These are phyloP conservation scores for Falco berigora DNA, from an alignment of 2,797 vertebrate species.

Conservation along the genomic window DNA sequence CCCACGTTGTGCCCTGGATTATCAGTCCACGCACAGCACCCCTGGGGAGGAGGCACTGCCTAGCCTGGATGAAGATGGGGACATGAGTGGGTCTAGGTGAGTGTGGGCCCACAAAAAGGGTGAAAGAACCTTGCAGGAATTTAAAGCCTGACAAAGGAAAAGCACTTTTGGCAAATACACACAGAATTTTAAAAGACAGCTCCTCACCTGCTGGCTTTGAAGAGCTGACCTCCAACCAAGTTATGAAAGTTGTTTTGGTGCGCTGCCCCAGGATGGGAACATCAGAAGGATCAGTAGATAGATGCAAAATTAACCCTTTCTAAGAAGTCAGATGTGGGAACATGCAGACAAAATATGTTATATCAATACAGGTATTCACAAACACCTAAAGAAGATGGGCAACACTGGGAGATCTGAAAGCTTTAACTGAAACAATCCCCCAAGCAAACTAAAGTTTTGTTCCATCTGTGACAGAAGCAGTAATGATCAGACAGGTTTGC, in stretches of 20 bases:
- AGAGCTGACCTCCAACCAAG: neutral
- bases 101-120: neutral
- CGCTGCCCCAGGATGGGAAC: neutral
- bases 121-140: neutral
- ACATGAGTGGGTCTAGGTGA: neutral
- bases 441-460: neutral
- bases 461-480: neutral
- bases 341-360: neutral
- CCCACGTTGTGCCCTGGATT: accelerated
- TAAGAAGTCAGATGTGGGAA: neutral
- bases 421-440: neutral
- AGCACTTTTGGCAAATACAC: neutral
- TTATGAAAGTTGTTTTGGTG: neutral
- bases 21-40: accelerated
- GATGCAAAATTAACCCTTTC: slow-evolving; percentile 16
- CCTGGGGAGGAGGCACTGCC: neutral
- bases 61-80: neutral
- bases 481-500: neutral
- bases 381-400: neutral
- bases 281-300: neutral
- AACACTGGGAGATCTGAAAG: neutral
- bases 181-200: neutral
- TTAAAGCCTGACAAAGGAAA: neutral
- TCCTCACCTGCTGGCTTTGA: neutral
- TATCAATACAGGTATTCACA: neutral